Percentiles rank a stretch among this genome's conserved stretches.
Evolutionary conservation across 1,140 invertebrate genomes (phyloP).

Genomic region (Solenopsis invicta): DNA sequence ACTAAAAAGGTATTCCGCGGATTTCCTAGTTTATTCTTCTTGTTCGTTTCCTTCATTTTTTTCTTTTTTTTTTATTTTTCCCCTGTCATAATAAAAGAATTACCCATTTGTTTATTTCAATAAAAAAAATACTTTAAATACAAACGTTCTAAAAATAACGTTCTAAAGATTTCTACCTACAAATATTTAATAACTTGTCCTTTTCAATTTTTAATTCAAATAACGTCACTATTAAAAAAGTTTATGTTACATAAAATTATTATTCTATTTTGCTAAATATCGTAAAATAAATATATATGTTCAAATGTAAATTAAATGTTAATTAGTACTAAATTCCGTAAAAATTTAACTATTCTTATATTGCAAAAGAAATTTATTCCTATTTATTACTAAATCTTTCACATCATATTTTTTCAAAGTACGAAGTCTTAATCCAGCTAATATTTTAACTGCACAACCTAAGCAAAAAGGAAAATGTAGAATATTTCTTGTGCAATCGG

Average conservation of each 20-base stretch:
- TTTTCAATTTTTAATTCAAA: neutral
- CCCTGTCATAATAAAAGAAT: neutral
- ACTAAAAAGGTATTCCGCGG: neutral
- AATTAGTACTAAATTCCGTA: neutral
- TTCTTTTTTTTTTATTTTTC: neutral
- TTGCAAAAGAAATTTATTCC: neutral
- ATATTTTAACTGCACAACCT: neutral
- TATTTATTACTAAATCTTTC: neutral
- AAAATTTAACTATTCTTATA: neutral
- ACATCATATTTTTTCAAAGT: neutral
- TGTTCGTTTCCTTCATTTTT: neutral
- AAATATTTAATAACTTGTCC: neutral
- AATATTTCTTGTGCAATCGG: conserved; percentile 26
- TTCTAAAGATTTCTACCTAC: neutral
- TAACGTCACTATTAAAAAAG: neutral
- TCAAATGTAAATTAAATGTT: neutral
- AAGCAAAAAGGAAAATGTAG: neutral
- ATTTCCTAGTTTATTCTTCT: conserved; percentile 18
- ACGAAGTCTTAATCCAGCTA: neutral
- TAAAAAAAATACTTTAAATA: neutral
- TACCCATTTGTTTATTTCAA: neutral
- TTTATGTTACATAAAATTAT: neutral
- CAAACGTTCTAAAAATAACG: neutral
- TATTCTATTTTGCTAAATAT: neutral
- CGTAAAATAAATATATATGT: neutral